Base-by-base conservation (phyloP, 2,888 invertebrate species). In the Lepidocyrtoides sp. region DNA sequence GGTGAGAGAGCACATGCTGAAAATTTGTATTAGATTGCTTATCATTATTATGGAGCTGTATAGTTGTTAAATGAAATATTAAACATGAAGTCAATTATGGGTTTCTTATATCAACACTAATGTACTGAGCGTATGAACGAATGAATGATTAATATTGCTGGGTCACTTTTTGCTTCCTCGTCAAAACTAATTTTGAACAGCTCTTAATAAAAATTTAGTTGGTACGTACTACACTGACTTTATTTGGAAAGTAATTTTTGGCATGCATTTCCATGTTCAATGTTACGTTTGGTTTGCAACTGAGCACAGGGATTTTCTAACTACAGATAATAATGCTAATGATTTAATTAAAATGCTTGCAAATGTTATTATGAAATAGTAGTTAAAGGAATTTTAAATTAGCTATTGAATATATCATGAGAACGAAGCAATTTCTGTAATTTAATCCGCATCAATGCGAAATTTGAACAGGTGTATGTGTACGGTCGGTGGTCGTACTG, bases 41-140 rank as follows among this genome's bases (percentile, higher is more conserved):
- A 32, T 36, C 23, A 26, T 36, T 57, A 10, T 23, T 60, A 20
- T 12, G 23, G 12, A 66, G 29, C 8, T 29, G 3, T 63, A 12
- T 32, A 66, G 5, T 5, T n/a, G 60, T 20, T 32, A 66, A 66
- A 26, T 32, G 66, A 66, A 66, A 66, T n/a, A 12, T 66, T 5
- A 14, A 66, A 5, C 29, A n/a, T 32, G 32, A 66, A 66, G 32
- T 66, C 66, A 66, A 63, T 63, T 66, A n/a, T 32, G 66, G 66
- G 32, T 48, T 32, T 23, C 20, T n/a, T n/a, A 23, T 20, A 3
- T n/a, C 29, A 63, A 14, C 14, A 14, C 29, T 29, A 10, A 29
- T 3, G 48, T n/a, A 41, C 5, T 41, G 41, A 41, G 41, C 4
- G 41, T 7, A 10, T 7, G 41, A 48, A 1, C 10, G 48, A 2